phyloP scores from a whole-genome alignment of 1,140 invertebrate species.

The Hormaphis cornu region DNA sequence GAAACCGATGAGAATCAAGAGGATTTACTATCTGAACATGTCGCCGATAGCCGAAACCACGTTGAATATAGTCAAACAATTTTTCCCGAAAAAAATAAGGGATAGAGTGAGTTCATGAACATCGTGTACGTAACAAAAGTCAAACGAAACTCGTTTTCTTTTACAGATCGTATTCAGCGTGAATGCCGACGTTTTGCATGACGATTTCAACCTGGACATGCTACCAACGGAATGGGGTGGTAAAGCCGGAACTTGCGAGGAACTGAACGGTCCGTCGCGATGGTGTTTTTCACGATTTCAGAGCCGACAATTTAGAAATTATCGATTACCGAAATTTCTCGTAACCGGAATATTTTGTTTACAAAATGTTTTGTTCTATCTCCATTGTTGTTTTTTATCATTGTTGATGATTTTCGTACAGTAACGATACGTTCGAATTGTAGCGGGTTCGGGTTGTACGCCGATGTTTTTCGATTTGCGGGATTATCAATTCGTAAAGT shows the following conservation, averaged over 20 bases:
- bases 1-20: conserved; percentile 14
- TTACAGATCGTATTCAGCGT: conserved; percentile 19
- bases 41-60: conserved; percentile 5
- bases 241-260: conserved; percentile 6
- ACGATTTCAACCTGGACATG: conserved; percentile 13
- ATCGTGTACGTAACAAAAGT: too few species aligned
- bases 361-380: too few species aligned
- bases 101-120: background rate
- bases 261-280: conserved; percentile 1
- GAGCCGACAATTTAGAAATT: too few species aligned
- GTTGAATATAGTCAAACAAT: conserved; percentile 20
- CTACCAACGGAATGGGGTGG: conserved; percentile 30
- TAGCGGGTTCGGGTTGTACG: too few species aligned
- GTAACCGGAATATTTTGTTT: too few species aligned
- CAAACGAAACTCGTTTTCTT: background rate
- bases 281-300: background rate
- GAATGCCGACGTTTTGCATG: background rate
- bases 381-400: too few species aligned
- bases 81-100: conserved; percentile 13
- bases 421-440: too few species aligned
- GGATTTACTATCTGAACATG: conserved; percentile 2
- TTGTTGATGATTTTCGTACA: too few species aligned
- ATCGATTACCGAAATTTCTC: too few species aligned
- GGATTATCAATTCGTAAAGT: too few species aligned
- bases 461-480: too few species aligned